Conservation (phyloP, 2,888 invertebrate species). For the Apotomis turbidana region DNA sequence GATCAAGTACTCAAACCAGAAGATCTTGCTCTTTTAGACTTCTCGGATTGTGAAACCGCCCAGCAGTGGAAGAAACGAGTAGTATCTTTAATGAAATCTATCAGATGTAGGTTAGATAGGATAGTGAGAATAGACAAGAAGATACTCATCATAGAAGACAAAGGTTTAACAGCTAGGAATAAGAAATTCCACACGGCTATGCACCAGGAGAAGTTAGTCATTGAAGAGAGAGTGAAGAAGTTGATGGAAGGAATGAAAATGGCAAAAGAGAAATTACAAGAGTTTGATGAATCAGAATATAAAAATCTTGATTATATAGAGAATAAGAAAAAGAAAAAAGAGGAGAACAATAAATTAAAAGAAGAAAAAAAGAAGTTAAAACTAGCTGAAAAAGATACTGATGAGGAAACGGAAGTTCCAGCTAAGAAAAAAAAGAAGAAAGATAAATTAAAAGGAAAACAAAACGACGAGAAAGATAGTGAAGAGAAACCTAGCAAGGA, state of each 20-base stretch:
- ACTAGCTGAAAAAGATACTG: constrained; percentile 43
- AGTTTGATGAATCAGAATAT: constrained; percentile 48
- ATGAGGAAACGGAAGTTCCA: constrained; percentile 22
- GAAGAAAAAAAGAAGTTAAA: constrained; percentile 39
- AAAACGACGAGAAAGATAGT: constrained; percentile 48
- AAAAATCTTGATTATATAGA: constrained; percentile 49
- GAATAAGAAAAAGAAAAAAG: constrained; percentile 43
- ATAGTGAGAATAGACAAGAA: constrained; percentile 59
- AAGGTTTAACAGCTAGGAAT: constrained; percentile 61
- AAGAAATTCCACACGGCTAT: constrained; percentile 71
- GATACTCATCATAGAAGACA: constrained; percentile 65
- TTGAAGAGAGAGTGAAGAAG: constrained; percentile 59
- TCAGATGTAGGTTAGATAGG: constrained; percentile 58
- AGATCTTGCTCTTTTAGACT: constrained; percentile 63
- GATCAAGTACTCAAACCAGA: constrained; percentile 60
- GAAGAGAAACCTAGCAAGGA: constrained; percentile 43
- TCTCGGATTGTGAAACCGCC: constrained; percentile 61
- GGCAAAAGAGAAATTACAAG: constrained; percentile 58
- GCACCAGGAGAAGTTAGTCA: constrained; percentile 63
- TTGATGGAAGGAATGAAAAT: constrained; percentile 56
- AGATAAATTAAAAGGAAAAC: constrained; percentile 41
- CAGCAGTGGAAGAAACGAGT: constrained; percentile 65
- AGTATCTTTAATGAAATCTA: constrained; percentile 58
- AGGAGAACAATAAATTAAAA: constrained; percentile 41
- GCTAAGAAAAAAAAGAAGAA: constrained; percentile 39